Conservation (phyloP, 35 echinoderm and acorn worm species). For the Strongylocentrotus purpuratus region DNA sequence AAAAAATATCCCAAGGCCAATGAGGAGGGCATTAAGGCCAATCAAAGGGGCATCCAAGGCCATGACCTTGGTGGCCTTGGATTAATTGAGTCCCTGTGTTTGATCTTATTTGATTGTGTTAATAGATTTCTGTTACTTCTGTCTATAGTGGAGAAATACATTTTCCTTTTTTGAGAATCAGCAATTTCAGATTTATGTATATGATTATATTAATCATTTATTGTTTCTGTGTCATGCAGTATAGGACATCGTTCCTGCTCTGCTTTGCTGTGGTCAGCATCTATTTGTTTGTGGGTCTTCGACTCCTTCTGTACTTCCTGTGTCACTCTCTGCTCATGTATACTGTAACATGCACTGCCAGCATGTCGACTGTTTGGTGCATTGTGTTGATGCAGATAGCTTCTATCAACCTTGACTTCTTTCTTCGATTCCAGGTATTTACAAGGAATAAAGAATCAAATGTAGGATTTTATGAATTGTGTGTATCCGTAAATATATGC, state of each 20-base stretch:
- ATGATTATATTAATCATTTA: neutral
- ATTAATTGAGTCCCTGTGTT: no score
- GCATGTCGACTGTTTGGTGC: neutral
- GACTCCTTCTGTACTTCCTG: neutral
- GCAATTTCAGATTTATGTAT: neutral
- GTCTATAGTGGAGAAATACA: no score
- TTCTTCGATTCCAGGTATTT: slow-evolving; percentile 26
- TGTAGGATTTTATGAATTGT: neutral
- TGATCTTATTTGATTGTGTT: no score
- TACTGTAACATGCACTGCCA: slow-evolving; percentile 13
- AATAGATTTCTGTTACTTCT: no score
- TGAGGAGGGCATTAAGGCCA: no score
- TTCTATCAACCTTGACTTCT: neutral
- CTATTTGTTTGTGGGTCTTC: neutral
- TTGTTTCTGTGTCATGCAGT: slow-evolving; percentile 5
- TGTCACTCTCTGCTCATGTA: slow-evolving; percentile 26
- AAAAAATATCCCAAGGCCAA: no score
- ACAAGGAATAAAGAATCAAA: neutral
- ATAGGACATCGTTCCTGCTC: slow-evolving; percentile 23
- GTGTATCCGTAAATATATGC: neutral
- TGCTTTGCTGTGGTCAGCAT: neutral
- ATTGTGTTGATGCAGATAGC: slow-evolving; percentile 19
- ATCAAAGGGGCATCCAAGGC: no score
- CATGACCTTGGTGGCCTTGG: no score
- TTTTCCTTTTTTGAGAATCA: no score